phyloP scores from a whole-genome alignment of 2,113 vertebrate genomes.

The Tachysurus vachellii region DNA sequence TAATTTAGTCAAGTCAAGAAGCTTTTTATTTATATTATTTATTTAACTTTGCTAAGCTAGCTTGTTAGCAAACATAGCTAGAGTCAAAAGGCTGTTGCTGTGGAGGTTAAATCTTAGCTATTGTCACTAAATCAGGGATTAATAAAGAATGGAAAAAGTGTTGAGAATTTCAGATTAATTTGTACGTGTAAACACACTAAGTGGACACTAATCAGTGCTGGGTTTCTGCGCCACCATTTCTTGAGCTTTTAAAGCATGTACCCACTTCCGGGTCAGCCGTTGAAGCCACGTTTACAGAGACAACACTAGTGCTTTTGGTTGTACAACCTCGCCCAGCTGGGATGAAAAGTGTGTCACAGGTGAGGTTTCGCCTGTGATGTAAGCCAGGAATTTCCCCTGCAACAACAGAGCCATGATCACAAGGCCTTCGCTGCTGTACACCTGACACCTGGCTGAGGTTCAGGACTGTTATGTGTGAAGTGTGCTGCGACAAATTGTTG shows the following conservation, averaged over 20 bases:
- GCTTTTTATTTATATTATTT: too few species aligned
- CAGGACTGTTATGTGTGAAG: background rate
- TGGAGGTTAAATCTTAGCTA: background rate
- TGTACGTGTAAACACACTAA: background rate
- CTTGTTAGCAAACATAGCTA: background rate
- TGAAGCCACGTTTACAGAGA: constrained; percentile 21
- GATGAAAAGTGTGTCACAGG: constrained; percentile 49
- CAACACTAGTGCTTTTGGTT: constrained; percentile 33
- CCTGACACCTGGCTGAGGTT: constrained; percentile 5
- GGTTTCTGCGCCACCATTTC: background rate
- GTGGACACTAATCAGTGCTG: background rate
- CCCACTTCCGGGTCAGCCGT: background rate
- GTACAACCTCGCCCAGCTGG: constrained; percentile 48
- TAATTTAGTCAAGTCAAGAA: background rate
- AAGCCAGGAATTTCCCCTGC: constrained; percentile 59
- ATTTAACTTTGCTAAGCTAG: background rate
- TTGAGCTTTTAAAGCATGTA: too few species aligned
- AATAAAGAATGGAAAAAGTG: too few species aligned
- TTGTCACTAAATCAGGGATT: background rate
- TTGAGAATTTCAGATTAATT: background rate
- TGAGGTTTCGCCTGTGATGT: constrained; percentile 41
- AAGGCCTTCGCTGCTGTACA: constrained; percentile 18
- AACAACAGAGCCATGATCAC: constrained; percentile 58
- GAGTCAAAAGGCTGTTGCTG: background rate
- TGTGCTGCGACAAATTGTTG: background rate